Base-by-base conservation (phyloP, 1,140 invertebrate genomes). In the Parapsyche elsis region DNA sequence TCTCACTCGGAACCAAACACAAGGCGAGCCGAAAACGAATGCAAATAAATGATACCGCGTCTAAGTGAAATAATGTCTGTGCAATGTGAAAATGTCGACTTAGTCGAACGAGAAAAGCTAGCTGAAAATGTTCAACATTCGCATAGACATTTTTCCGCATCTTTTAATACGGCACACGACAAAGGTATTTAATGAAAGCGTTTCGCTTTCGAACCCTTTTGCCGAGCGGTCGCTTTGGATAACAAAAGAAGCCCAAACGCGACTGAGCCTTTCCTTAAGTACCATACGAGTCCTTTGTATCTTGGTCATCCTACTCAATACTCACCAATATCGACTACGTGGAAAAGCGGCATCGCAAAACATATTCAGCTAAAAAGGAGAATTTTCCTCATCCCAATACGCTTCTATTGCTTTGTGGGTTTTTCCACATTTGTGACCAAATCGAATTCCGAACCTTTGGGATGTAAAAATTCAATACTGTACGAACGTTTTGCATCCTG, bases 371-470 rank as follows among this genome's bases (percentile, higher is more conserved):
- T 61, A 16, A 61, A 61, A 61, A 61, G 57, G 57, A 61, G 16
- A 16, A 21, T 61, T 21, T 38, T 38, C 30, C 30, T 38, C 30
- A 38, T 38, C 30, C 30, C 30, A 38, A 38, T 38, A 61, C 57
- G 16, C n/a, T 19, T 19, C 7, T 2, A 1, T 21, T 1, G 57
- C 16, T 38, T 12, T 19, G 21, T 10, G 64, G 64, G 24, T 67
- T 67, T 61, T 67, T 67, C 64, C 64, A 67, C 64, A 30, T 67
- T 67, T 30, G 23, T 67, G 64, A 67, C 24, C 64, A 67, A 67
- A 67, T 67, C 64, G 19, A 67, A 67, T 67, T 67, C 14, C 19
- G 64, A 9, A 67, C 23, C 64, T 67, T 53, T 38, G 30, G 2
- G 30, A 38, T 38, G 30, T 38, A 38, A 38, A 38, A 38, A 38